Evolutionary conservation across 2,113 vertebrate genomes (phyloP), one percentile per base, ranked within the genome.

Genomic region (Reinhardtius hippoglossoides): DNA sequence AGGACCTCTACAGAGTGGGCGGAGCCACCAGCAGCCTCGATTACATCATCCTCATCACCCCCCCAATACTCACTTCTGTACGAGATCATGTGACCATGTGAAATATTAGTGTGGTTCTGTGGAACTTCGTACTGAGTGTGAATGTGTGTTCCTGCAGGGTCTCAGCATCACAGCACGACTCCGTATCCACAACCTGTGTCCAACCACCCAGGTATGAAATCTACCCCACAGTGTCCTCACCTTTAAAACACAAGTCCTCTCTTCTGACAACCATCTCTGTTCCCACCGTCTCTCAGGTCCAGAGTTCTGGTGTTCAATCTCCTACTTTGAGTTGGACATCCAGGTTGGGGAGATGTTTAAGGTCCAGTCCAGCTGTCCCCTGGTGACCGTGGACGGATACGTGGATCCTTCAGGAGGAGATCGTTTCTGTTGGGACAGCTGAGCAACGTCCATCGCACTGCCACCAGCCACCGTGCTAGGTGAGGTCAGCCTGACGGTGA

Each of bases 271-370:
- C 50, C 54, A 21, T 21, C 52, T 8, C 2, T 61, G 21, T 42
- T 3, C 6, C 21, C 9, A 1, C 0, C 10, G 5, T 62, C 1
- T 15, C n/a, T 0, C 76, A 94, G 95, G 94, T 62, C 94, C 94
- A 1, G 94, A 95, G 74, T 95, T 95, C 78, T 96, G 95, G 93
- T 95, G 94, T 69, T 96, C 95, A 9, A 87, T 96, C 56, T 94
- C 94, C 0, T 96, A 95, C 84, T 96, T 95, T 14, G 94, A 95
- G 91, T 85, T 94, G 92, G 95, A 96, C 18, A 86, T 96, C 16
- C 95, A 96, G 84, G 95, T 96, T 0, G 95, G 95, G 6, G 95
- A 96, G 90, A 95, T 95, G 89, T 94, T 95, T 68, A 94, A 95
- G 74, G 31, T 87, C 95, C 67, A 93, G 90, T 87, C 95, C 67